Percentiles rank a stretch among this genome's conserved stretches.
Conservation (phyloP, 1,140 invertebrate genomes). For the Venturia canescens region DNA sequence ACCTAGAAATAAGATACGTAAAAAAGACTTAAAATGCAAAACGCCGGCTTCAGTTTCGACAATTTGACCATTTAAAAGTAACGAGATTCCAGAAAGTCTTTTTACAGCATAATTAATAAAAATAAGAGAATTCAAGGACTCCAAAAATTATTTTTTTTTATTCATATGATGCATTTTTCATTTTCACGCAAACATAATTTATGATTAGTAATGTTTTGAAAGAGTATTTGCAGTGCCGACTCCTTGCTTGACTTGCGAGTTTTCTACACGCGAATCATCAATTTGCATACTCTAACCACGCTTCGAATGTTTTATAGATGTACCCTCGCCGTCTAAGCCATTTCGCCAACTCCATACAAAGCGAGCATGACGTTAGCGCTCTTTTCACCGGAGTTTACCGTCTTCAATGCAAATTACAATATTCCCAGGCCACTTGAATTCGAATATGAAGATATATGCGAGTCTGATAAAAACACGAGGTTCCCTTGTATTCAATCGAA, state of each 20-base stretch:
- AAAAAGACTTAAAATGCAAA: too few relatives aligned
- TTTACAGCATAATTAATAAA: not conserved
- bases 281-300: constrained; percentile 36
- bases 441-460: constrained; percentile 75
- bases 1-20: not conserved
- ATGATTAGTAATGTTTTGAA: constrained; percentile 20
- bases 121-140: not conserved
- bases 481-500: constrained; percentile 38
- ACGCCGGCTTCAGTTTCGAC: too few relatives aligned
- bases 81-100: not conserved
- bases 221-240: not conserved
- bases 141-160: too few relatives aligned
- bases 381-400: constrained; percentile 59
- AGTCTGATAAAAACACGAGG: constrained; percentile 70
- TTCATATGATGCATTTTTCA: too few relatives aligned
- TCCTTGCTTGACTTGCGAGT: not conserved
- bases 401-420: constrained; percentile 76
- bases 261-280: constrained; percentile 12
- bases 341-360: constrained; percentile 58
- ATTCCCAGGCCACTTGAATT: constrained; percentile 71
- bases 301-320: constrained; percentile 16
- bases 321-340: not conserved
- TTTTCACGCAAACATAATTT: not conserved
- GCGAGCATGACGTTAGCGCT: constrained; percentile 67
- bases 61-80: too few relatives aligned